These are phyloP conservation scores for Megalops cyprinoides DNA, from an alignment of 2,797 vertebrate genomes.

Conservation along the genomic window DNA sequence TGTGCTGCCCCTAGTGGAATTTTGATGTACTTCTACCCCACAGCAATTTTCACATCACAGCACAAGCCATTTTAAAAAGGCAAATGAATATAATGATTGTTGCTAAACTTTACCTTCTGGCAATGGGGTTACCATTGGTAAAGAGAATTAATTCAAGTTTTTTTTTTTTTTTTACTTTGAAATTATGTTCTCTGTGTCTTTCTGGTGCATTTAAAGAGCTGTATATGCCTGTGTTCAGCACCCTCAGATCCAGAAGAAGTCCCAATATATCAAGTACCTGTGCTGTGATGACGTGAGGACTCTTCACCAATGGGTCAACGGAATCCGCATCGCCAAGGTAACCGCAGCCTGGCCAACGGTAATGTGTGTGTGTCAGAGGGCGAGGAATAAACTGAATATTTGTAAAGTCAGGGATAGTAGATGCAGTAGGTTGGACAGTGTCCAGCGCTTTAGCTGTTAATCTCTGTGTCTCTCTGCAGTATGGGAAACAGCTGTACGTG, in stretches of 20 bases:
- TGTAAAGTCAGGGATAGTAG: no score
- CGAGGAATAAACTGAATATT: not conserved
- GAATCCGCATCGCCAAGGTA: slow-evolving; percentile 97
- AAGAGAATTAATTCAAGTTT: no score
- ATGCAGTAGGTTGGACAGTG: no score
- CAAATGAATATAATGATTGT: no score
- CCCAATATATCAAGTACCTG: slow-evolving; percentile 97
- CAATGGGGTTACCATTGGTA: no score
- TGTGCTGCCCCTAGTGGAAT: slow-evolving; percentile 30
- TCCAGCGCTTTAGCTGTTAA: no score
- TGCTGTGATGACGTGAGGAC: slow-evolving; percentile 95
- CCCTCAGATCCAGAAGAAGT: slow-evolving; percentile 98
- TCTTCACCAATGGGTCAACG: slow-evolving; percentile 95
- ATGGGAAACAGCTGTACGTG: slow-evolving; percentile 91
- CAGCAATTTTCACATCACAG: no score
- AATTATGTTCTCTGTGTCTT: no score
- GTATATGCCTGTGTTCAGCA: slow-evolving; percentile 79
- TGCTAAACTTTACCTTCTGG: no score
- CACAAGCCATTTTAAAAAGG: no score
- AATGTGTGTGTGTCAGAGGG: not conserved
- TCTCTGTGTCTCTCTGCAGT: slow-evolving; percentile 72
- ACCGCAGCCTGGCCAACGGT: not conserved
- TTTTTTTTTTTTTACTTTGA: no score
- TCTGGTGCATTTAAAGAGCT: no score
- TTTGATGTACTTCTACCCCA: not conserved